Percentiles rank a stretch among this genome's conserved stretches.
Evolutionary conservation across 2,797 vertebrate genomes (phyloP).

Genomic region (Mustela erminea): DNA sequence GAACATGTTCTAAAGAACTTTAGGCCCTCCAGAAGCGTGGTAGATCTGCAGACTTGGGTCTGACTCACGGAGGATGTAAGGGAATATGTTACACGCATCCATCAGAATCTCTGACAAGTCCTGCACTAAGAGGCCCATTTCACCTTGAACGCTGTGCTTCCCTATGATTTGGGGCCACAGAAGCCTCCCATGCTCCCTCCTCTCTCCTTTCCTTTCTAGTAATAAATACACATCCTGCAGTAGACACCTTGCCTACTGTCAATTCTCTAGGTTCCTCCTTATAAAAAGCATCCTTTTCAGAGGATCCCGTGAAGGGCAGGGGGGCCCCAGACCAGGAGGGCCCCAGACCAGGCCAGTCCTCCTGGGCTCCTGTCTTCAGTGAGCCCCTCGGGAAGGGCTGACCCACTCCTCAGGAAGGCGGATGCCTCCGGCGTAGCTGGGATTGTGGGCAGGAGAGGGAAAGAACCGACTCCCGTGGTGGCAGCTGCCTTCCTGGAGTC

Average conservation of each 20-base stretch:
- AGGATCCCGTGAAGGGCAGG: accelerated
- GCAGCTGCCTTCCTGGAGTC: neutral
- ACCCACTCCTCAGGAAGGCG: neutral
- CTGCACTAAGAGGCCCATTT: neutral
- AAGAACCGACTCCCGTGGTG: neutral
- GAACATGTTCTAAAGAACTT: neutral
- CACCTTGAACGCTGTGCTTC: neutral
- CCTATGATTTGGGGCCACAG: neutral
- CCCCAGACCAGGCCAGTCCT: neutral
- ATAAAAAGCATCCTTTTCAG: neutral
- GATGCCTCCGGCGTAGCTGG: accelerated
- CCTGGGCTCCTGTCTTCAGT: neutral
- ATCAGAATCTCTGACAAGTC: neutral
- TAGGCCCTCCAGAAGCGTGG: neutral
- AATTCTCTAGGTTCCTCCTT: neutral
- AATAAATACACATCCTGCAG: neutral
- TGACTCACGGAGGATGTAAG: accelerated
- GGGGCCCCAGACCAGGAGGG: neutral
- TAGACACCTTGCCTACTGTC: neutral
- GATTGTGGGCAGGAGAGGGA: accelerated
- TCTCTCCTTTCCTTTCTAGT: neutral
- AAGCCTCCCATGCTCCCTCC: neutral
- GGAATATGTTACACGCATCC: accelerated
- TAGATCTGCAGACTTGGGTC: neutral
- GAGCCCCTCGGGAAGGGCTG: neutral